Evolutionary conservation across 2,888 invertebrate genomes (phyloP).

Genomic region (Pristionchus exspectatus): DNA sequence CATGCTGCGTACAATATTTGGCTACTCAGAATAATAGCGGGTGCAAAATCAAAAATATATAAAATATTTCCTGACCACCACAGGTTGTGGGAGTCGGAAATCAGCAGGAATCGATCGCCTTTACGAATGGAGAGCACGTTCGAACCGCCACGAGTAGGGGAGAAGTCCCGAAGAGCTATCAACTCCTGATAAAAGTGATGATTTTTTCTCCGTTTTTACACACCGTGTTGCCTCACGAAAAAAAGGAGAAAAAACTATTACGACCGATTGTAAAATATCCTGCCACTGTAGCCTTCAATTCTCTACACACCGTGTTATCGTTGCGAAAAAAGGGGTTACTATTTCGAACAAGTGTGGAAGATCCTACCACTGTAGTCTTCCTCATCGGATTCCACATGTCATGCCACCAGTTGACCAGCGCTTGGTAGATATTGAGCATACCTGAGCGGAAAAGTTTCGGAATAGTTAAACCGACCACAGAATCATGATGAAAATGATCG

Average conservation of each 20-base stretch:
- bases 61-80: slow-evolving; percentile 21
- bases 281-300: too few relatives aligned
- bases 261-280: too few relatives aligned
- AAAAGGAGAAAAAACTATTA: too few relatives aligned
- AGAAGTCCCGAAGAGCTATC: background rate
- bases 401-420: background rate
- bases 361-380: background rate
- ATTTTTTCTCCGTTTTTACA: too few relatives aligned
- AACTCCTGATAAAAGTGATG: background rate
- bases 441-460: background rate
- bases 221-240: too few relatives aligned
- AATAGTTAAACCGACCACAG: too few relatives aligned
- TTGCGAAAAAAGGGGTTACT: background rate
- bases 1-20: too few relatives aligned
- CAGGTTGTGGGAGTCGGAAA: background rate
- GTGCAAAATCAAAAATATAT: background rate
- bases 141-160: background rate
- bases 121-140: background rate
- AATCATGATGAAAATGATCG: too few relatives aligned
- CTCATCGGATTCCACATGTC: background rate
- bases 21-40: too few relatives aligned
- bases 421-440: background rate
- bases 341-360: background rate
- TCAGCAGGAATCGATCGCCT: background rate
- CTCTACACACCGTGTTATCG: too few relatives aligned